These are phyloP conservation scores for Crotalus viridis DNA, from an alignment of 2,113 vertebrate species.

Conservation along the genomic window DNA sequence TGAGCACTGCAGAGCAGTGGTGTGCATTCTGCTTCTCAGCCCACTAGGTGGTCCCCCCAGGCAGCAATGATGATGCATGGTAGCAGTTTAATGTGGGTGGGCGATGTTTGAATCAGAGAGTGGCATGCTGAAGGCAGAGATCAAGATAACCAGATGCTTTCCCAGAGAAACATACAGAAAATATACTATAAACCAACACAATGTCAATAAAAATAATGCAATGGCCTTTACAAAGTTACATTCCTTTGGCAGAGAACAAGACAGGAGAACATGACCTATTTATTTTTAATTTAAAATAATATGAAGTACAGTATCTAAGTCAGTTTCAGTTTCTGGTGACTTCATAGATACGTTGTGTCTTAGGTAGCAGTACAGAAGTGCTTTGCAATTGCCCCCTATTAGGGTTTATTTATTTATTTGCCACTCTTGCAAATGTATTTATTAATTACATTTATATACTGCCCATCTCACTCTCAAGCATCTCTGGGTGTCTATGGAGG, in stretches of 20 bases:
- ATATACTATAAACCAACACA: not conserved
- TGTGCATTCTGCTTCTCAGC: slow-evolving; percentile 55
- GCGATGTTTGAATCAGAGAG: slow-evolving; percentile 57
- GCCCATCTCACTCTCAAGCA: not conserved
- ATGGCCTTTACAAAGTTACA: not conserved
- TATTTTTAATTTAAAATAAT: not conserved
- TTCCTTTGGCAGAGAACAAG: not conserved
- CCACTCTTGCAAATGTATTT: not conserved
- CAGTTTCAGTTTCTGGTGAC: not conserved
- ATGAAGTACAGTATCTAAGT: not conserved
- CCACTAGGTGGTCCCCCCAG: slow-evolving; percentile 67
- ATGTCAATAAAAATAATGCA: not conserved
- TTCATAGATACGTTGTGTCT: not conserved
- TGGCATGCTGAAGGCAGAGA: slow-evolving; percentile 66
- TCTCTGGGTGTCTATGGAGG: not conserved
- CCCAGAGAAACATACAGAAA: not conserved
- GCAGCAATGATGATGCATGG: slow-evolving; percentile 61
- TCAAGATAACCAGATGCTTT: slow-evolving; percentile 55
- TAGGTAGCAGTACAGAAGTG: not conserved
- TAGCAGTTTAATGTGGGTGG: slow-evolving; percentile 48
- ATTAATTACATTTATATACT: not conserved
- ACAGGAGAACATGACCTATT: not conserved
- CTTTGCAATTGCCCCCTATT: not conserved
- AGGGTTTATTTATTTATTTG: not conserved
- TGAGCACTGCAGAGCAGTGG: slow-evolving; percentile 15